Evolutionary conservation across 2,797 vertebrate species (phyloP).

Genomic region (Propithecus perrieri): DNA sequence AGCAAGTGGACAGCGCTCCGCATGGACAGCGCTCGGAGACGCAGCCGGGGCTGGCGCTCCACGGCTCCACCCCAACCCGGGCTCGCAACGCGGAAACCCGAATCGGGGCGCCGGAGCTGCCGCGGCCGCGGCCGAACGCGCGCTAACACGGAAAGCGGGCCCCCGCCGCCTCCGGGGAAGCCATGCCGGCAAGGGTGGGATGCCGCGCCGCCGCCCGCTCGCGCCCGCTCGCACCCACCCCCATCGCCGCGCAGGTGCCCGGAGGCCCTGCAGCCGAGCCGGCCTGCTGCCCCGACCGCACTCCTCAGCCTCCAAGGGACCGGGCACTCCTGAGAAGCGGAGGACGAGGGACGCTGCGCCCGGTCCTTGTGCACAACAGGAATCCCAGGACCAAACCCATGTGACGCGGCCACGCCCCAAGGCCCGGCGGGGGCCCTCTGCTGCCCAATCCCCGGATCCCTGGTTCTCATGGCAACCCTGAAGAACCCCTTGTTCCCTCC

Average conservation of each 20-base stretch:
- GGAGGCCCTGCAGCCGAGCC: background rate
- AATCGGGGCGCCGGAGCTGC: background rate
- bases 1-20: slow-evolving; percentile 27
- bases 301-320: background rate
- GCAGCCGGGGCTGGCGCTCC: background rate
- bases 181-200: background rate
- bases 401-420: background rate
- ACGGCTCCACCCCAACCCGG: background rate
- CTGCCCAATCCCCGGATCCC: slow-evolving; percentile 44
- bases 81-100: background rate
- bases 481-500: background rate
- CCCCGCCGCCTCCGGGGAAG: background rate
- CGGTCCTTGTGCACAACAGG: background rate
- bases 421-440: slow-evolving; percentile 22
- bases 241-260: background rate
- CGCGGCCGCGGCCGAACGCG: background rate
- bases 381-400: slow-evolving; percentile 16
- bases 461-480: slow-evolving; percentile 30
- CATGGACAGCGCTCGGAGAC: slow-evolving; percentile 44
- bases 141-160: background rate
- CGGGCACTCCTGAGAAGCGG: background rate
- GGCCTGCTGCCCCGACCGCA: background rate
- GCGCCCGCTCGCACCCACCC: background rate
- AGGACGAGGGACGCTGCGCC: background rate
- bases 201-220: background rate